Evolutionary conservation across 2,797 vertebrate genomes (phyloP), one percentile per base, ranked within the genome.

Genomic region (Leptatherina wallacei): DNA sequence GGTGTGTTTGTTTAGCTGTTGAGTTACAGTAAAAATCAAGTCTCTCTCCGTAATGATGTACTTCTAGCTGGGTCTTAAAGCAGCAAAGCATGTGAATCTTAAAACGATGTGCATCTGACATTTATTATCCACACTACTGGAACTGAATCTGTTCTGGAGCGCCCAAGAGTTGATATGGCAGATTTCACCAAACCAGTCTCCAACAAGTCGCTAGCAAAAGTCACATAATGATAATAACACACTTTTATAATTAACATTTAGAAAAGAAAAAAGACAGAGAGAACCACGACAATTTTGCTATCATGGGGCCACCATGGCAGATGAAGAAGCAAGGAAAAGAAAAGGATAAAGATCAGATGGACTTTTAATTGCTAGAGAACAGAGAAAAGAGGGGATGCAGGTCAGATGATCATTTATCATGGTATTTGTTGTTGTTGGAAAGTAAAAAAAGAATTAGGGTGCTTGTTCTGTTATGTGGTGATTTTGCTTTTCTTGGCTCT

Each of bases 41-140:
- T 22, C 47, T 51, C 44, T 51, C 47, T 51, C 7, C n/a, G 12
- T 51, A 51, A 51, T 51, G 47, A 51, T 22, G 47, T 47, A n/a
- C 44, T 22, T 20, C 10, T 51, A 16, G 42, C 42, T 44, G 18
- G 16, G 42, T 44, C 42, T 44, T 44, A 5, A 20, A 20, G 18
- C 42, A 44, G n/a, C 8, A 49, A 49, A 49, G 47, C n/a, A n/a
- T 12, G 10, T 51, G n/a, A n/a, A 47, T 47, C 8, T 47, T 11
- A 51, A 51, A 51, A 51, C n/a, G 22, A 22, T 22, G n/a, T 51
- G 47, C 47, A 51, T 51, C 47, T 51, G 47, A 22, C 47, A 22
- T 22, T 51, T 51, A 51, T 51, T 51, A 51, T 51, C 47, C n/a
- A 51, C 47, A 44, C 42, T 44, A 44, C 42, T 44, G 16, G 42